Conservation (phyloP, 2,888 invertebrate species). For the Rhorus exstirpatorius region DNA sequence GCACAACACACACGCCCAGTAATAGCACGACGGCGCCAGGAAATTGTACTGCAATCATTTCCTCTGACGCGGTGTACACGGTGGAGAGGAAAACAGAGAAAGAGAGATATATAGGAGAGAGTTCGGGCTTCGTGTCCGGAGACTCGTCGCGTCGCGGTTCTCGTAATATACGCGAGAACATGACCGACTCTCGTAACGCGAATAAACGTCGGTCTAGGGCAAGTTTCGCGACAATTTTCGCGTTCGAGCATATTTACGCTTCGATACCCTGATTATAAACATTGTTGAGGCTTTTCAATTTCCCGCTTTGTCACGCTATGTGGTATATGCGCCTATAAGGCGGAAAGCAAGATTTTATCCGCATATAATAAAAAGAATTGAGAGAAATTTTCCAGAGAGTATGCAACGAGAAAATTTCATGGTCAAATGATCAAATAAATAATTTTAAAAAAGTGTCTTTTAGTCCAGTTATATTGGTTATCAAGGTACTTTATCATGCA, state of each 20-base stretch:
- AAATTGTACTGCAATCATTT: slow-evolving; percentile 74
- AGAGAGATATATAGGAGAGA: slow-evolving; percentile 45
- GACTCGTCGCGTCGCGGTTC: too few relatives aligned
- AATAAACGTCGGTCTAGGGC: background rate
- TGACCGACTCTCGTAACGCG: background rate
- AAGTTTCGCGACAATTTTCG: too few relatives aligned
- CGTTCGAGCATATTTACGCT: slow-evolving; percentile 1
- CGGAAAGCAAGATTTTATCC: background rate
- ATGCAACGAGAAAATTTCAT: too few relatives aligned
- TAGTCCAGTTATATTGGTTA: too few relatives aligned
- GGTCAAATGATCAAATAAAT: too few relatives aligned
- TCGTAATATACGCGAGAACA: slow-evolving; percentile 3
- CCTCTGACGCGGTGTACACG: slow-evolving; percentile 61
- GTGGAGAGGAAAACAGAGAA: slow-evolving; percentile 65
- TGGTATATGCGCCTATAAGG: background rate
- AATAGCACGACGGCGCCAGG: slow-evolving; percentile 69
- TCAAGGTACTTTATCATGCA: too few relatives aligned
- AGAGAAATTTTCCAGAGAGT: too few relatives aligned
- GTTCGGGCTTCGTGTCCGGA: slow-evolving; percentile 32
- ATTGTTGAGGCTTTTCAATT: slow-evolving; percentile 3
- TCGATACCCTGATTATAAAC: slow-evolving; percentile 1
- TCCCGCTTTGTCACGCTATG: background rate
- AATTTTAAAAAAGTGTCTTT: too few relatives aligned
- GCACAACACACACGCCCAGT: slow-evolving; percentile 63
- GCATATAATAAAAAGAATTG: too few relatives aligned